Evolutionary conservation across 2,113 vertebrate species (phyloP).

Genomic region (Antechinus stuartii): DNA sequence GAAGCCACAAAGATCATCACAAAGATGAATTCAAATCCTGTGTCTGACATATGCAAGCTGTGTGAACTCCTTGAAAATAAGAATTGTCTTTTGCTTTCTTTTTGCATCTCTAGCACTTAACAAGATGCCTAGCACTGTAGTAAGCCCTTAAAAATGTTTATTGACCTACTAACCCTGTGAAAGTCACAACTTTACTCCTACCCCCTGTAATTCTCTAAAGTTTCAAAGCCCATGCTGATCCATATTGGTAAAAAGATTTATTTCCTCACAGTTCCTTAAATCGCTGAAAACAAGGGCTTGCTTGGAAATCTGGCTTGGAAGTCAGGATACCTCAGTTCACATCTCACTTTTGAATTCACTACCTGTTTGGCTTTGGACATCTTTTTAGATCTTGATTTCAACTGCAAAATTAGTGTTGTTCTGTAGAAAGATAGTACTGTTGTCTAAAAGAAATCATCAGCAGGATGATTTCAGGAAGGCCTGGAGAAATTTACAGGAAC

Average conservation of each 20-base stretch:
- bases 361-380: background rate
- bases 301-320: background rate
- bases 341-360: background rate
- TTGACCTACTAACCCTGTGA: background rate
- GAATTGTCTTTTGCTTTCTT: background rate
- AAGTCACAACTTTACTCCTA: background rate
- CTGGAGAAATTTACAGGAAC: too few relatives aligned
- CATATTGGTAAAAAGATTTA: background rate
- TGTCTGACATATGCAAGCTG: background rate
- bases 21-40: background rate
- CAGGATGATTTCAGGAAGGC: too few relatives aligned
- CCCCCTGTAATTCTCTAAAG: background rate
- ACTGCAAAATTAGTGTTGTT: background rate
- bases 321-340: background rate
- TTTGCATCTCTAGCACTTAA: background rate
- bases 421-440: too few relatives aligned
- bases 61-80: background rate
- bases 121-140: background rate
- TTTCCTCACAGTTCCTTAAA: background rate
- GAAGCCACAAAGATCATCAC: background rate
- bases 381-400: background rate
- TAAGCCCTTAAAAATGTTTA: background rate
- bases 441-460: too few relatives aligned
- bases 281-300: background rate
- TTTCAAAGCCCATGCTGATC: background rate